phyloP scores from a whole-genome alignment of 2,888 invertebrate genomes.

The Lissocephala sabroskyi region DNA sequence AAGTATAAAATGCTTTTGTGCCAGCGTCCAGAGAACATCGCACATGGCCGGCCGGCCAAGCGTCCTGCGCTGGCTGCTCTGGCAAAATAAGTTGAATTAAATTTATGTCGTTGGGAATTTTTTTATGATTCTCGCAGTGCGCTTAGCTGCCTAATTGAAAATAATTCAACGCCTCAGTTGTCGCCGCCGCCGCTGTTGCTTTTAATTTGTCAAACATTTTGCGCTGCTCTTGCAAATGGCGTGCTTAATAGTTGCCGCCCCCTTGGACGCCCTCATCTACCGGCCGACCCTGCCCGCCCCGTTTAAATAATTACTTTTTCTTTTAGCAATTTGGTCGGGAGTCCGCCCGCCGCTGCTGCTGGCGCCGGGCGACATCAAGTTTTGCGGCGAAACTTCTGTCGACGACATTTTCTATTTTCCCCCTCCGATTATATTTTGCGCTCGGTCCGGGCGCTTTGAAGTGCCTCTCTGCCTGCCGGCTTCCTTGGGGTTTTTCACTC shows the following conservation, averaged over 20 bases:
- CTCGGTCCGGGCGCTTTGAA: constrained; percentile 45
- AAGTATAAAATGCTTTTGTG: constrained; percentile 56
- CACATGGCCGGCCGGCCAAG: constrained; percentile 35
- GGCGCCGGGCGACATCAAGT: constrained; percentile 28
- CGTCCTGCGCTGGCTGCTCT: not conserved
- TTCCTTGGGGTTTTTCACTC: too few species aligned
- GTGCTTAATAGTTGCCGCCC: constrained; percentile 36
- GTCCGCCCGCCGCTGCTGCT: constrained; percentile 19
- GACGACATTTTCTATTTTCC: constrained; percentile 67
- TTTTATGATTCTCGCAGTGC: constrained; percentile 34
- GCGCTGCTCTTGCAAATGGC: constrained; percentile 23
- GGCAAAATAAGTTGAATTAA: constrained; percentile 33
- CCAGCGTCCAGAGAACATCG: constrained; percentile 30
- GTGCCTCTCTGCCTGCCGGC: constrained; percentile 24
- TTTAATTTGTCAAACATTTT: constrained; percentile 37
- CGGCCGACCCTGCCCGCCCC: constrained; percentile 9
- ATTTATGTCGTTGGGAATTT: constrained; percentile 55
- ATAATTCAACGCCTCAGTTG: constrained; percentile 40
- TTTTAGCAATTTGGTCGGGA: constrained; percentile 56
- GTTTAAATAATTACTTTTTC: constrained; percentile 63
- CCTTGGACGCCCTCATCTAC: not conserved
- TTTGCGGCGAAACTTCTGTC: constrained; percentile 59
- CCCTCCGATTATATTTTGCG: constrained; percentile 21
- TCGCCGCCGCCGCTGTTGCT: constrained; percentile 15
- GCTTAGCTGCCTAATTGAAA: constrained; percentile 50